Conservation (phyloP, 1,140 invertebrate species). For the Neoseiulus cucumeris region DNA sequence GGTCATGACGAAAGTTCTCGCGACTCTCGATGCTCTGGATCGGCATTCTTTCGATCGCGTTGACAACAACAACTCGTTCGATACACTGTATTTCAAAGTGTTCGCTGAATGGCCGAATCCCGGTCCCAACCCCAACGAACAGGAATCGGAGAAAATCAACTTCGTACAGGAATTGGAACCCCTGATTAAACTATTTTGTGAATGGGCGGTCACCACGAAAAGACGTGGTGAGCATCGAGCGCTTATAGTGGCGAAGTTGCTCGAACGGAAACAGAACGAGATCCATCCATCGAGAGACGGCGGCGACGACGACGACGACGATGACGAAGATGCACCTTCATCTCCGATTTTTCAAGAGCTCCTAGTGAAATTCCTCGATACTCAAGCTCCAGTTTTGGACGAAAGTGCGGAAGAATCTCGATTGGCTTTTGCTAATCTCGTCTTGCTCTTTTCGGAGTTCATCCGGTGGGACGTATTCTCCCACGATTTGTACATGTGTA, state of each 20-base stretch:
- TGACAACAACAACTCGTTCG: constrained; percentile 63
- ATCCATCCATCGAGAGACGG: constrained; percentile 29
- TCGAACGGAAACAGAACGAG: constrained; percentile 66
- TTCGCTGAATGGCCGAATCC: constrained; percentile 34
- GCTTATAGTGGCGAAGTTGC: constrained; percentile 72
- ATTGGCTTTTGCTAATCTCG: constrained; percentile 74
- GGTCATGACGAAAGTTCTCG: constrained; percentile 55
- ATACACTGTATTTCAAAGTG: constrained; percentile 72
- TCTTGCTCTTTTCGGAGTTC: constrained; percentile 79
- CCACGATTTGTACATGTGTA: constrained; percentile 93
- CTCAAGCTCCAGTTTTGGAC: constrained; percentile 61
- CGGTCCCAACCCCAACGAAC: constrained; percentile 19
- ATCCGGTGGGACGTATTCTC: constrained; percentile 90
- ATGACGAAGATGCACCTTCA: constrained; percentile 21
- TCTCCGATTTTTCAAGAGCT: constrained; percentile 67
- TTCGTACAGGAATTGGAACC: constrained; percentile 32
- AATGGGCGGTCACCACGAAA: constrained; percentile 86
- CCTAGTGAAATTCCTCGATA: constrained; percentile 77
- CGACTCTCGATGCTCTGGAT: constrained; percentile 72
- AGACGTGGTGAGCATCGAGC: constrained; percentile 80
- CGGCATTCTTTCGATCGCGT: constrained; percentile 77
- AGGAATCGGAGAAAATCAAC: constrained; percentile 15
- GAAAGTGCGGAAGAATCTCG: constrained; percentile 42
- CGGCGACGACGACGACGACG: too few species aligned
- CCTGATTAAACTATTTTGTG: constrained; percentile 71